A percentile compares a stretch with the other conserved stretches of the same genome.
These are phyloP conservation scores for Drosophila sechellia DNA, from an alignment of 1,140 invertebrate species.

Conservation along the genomic window DNA sequence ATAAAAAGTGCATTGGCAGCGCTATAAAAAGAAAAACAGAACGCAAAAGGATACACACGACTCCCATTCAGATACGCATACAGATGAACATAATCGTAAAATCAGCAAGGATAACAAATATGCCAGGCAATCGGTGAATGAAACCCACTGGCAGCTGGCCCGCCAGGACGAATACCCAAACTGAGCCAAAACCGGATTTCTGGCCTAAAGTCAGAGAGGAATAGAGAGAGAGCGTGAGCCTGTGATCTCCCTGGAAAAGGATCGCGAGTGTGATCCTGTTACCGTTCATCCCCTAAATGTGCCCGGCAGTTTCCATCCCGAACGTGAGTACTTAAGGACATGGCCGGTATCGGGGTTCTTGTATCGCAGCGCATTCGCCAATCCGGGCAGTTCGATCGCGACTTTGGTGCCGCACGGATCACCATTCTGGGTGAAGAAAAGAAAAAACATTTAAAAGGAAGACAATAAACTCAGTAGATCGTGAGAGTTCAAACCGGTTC, in stretches of 20 bases:
- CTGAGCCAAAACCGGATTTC: slow-evolving; percentile 72
- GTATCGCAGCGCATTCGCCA: slow-evolving; percentile 61
- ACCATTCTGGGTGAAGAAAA: slow-evolving; percentile 12
- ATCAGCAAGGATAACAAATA: slow-evolving; percentile 76
- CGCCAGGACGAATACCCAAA: slow-evolving; percentile 49
- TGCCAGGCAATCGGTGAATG: slow-evolving; percentile 61
- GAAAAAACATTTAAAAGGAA: background rate
- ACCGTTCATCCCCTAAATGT: slow-evolving; percentile 67
- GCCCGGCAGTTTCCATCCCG: slow-evolving; percentile 18
- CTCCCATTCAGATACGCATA: slow-evolving; percentile 40
- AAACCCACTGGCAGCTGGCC: slow-evolving; percentile 65
- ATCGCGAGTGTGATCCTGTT: slow-evolving; percentile 51
- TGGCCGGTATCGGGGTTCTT: slow-evolving; percentile 60
- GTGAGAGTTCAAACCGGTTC: slow-evolving; percentile 45
- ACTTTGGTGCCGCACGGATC: slow-evolving; percentile 37
- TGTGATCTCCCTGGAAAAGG: slow-evolving; percentile 13
- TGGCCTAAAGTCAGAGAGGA: slow-evolving; percentile 40
- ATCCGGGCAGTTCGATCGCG: slow-evolving; percentile 69
- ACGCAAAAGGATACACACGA: slow-evolving; percentile 55
- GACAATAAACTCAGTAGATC: background rate
- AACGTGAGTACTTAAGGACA: slow-evolving; percentile 74
- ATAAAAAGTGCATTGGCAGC: slow-evolving; percentile 79
- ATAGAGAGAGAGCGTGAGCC: slow-evolving; percentile 31
- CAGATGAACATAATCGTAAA: slow-evolving; percentile 58
- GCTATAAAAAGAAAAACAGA: slow-evolving; percentile 49